Evolutionary conservation across 2,888 invertebrate species (phyloP), one percentile per base, ranked within the genome.

Genomic region (Lamellibrachia columna): DNA sequence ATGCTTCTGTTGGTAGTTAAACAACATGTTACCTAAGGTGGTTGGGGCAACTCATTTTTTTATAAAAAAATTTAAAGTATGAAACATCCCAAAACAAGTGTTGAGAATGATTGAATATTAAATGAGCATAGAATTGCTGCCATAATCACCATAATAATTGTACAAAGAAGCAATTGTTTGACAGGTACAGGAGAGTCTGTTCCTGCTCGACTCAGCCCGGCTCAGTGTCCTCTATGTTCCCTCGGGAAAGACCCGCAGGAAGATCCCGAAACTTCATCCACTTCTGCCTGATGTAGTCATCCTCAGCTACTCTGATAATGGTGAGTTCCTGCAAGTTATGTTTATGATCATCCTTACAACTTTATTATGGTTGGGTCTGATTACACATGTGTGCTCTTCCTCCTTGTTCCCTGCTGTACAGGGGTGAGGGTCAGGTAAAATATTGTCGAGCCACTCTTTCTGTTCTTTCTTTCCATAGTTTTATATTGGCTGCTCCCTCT

Each of bases 141-240:
- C 90, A 28, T 15, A 90, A 52, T 90, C 28, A 90, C 90, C 15
- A 8, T 52, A 90, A 8, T 4, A 28, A 3, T 90, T 40, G 90
- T 52, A 90, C 90, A 90, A 28, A 8, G 90, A 52, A 53, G 22
- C 22, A 22, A n/a, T 22, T 75, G 4, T 75, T 75, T 92, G 7
- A 4, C 93, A 94, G 94, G 91, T n/a, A 6, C 91, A 95, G 92
- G 95, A 96, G 93, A 95, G 95, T 91, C 93, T 96, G 91, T 94
- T 96, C 90, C 94, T 96, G 93, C 90, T 95, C 90, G 94, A 95
- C 91, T 94, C 93, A 11, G 94, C 95, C 22, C 93, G 96, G 53
- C 93, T 95, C 58, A 96, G 96, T 94, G 95, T 96, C 7, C 93
- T 96, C 53, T 96, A 96, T 94, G 94, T 96, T 52, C 96, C 96